These are phyloP conservation scores for Scomber scombrus DNA, from an alignment of 2,113 vertebrate genomes.

Conservation along the genomic window DNA sequence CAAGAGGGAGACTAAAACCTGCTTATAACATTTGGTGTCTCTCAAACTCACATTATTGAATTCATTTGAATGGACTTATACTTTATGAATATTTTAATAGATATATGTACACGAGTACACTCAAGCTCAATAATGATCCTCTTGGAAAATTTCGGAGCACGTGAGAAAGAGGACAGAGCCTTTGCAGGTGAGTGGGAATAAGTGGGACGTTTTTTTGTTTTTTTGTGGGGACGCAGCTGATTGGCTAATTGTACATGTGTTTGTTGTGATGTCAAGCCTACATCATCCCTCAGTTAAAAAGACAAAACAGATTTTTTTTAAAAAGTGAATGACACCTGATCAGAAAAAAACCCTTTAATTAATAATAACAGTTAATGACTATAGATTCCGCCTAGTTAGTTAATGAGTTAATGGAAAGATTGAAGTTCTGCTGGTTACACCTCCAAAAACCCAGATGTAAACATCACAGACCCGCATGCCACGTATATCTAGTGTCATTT, in stretches of 20 bases:
- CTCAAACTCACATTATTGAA: too few relatives aligned
- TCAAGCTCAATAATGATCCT: too few relatives aligned
- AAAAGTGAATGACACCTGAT: neutral
- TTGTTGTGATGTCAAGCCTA: constrained; percentile 16
- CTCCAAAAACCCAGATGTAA: neutral
- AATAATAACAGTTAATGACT: neutral
- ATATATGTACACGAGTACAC: too few relatives aligned
- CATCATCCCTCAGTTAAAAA: neutral
- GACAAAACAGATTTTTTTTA: neutral
- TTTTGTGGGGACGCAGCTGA: constrained; percentile 38
- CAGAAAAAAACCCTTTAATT: neutral
- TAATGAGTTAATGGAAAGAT: too few relatives aligned
- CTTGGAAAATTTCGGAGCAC: neutral
- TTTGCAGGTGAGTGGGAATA: neutral
- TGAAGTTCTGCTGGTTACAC: neutral
- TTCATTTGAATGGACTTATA: too few relatives aligned
- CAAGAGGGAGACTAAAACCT: too few relatives aligned
- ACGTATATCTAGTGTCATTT: neutral
- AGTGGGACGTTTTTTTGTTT: neutral
- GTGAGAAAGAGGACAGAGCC: neutral
- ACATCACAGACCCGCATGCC: neutral
- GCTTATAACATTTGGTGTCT: too few relatives aligned
- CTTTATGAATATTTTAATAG: too few relatives aligned
- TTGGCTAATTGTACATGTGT: constrained; percentile 9
- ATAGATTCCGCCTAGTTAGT: neutral